Evolutionary conservation across 2,888 invertebrate genomes (phyloP).

Genomic region (Rosalia funebris): DNA sequence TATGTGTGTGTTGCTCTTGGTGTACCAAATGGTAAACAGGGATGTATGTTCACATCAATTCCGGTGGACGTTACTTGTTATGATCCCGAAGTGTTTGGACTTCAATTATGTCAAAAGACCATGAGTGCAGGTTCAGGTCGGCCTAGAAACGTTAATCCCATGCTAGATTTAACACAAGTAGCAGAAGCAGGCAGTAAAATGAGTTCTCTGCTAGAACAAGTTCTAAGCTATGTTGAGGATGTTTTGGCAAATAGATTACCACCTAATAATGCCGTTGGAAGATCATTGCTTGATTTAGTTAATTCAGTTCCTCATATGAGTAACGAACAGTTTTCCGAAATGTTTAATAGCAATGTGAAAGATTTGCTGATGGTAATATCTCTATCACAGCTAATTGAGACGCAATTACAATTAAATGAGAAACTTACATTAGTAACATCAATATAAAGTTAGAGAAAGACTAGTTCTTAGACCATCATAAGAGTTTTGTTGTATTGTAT

Average conservation of each 20-base stretch:
- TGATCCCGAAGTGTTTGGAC: conserved; percentile 88
- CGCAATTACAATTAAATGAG: conserved; percentile 95
- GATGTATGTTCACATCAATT: conserved; percentile 97
- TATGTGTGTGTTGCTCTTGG: conserved; percentile 94
- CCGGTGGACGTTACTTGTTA: conserved; percentile 89
- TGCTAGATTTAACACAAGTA: conserved; percentile 79
- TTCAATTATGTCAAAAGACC: conserved; percentile 87
- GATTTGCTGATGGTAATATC: conserved; percentile 98
- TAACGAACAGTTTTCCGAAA: conserved; percentile 89
- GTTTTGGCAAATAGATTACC: conserved; percentile 82
- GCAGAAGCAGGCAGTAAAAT: conserved; percentile 86
- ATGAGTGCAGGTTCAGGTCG: conserved; percentile 66
- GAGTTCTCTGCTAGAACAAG: conserved; percentile 79
- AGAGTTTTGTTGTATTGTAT: no score
- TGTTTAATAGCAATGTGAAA: conserved; percentile 96
- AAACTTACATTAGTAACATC: conserved; percentile 89
- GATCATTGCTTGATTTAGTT: conserved; percentile 89
- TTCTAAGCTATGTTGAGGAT: conserved; percentile 89
- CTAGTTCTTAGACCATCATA: no score
- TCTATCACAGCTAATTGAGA: conserved; percentile 93
- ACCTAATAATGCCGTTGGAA: conserved; percentile 88
- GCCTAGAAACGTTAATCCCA: conserved; percentile 62
- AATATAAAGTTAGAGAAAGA: conserved; percentile 62
- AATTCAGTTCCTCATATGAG: conserved; percentile 92
- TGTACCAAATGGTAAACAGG: conserved; percentile 91